Evolutionary conservation across 2,888 invertebrate genomes (phyloP).

Genomic region (Drosophila lacicola): DNA sequence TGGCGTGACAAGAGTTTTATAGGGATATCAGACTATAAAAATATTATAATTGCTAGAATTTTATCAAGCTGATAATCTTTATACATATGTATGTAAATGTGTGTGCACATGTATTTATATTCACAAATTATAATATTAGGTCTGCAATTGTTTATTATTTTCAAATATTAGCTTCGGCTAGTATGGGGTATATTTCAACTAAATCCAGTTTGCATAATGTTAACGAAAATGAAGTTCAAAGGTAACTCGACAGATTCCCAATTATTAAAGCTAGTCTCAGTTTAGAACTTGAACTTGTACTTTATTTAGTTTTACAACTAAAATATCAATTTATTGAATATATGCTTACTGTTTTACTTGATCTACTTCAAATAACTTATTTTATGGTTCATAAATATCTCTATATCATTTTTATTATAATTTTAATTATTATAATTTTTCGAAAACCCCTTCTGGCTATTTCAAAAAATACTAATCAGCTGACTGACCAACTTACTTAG

Average conservation of each 20-base stretch:
- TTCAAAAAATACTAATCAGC: constrained; percentile 34
- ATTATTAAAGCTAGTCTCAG: too few species aligned
- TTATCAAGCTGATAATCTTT: constrained; percentile 31
- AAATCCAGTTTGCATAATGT: background rate
- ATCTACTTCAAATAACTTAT: too few species aligned
- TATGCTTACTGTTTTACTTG: too few species aligned
- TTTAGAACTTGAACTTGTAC: too few species aligned
- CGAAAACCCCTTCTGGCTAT: background rate
- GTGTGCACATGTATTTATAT: background rate
- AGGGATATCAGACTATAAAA: constrained; percentile 14
- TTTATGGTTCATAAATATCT: too few species aligned
- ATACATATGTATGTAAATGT: background rate
- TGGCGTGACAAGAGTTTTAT: constrained; percentile 28
- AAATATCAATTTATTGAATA: too few species aligned
- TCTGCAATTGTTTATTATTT: constrained; percentile 5
- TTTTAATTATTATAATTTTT: constrained; percentile 3
- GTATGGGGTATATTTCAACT: background rate
- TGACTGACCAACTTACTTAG: constrained; percentile 33
- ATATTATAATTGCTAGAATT: constrained; percentile 26
- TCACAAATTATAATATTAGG: constrained; percentile 1
- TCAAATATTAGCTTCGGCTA: background rate
- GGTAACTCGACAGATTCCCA: too few species aligned
- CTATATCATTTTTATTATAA: background rate
- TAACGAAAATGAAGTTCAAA: background rate
- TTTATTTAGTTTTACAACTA: too few species aligned